Base-by-base conservation (phyloP, 1,140 invertebrate genomes). In the Formica exsecta region DNA sequence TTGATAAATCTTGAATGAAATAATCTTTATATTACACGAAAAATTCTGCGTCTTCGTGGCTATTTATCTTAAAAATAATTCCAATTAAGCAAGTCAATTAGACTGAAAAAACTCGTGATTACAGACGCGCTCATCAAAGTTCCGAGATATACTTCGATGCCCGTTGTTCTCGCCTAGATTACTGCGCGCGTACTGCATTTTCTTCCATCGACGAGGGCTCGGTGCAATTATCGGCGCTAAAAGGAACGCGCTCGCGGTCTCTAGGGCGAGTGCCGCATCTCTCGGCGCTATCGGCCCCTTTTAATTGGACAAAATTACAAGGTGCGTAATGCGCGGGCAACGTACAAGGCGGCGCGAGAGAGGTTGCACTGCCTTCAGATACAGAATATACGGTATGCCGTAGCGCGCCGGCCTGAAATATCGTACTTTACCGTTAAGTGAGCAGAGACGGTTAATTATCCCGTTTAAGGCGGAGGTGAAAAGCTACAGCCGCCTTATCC, bases 281-380 rank as follows among this genome's bases (percentile, higher is more conserved):
- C 54, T 57, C 83, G 68, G 19, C 51, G 51, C 68, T 90, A 86
- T 84, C 86, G 88, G 90, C 36, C 88, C 73, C 86, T 90, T 93
- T 93, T 93, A 93, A 93, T 93, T 92, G 90, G 87, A 86, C 89
- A 65, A 93, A 93, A 93, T 93, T 93, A 93, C 88, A 93, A 93
- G 92, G 92, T 93, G 90, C 91, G 91, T 93, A 93, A 93, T 92
- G 92, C 87, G 77, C 88, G 89, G 79, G 88, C 86, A 90, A 68
- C 57, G 16, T 29, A 77, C 16, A 51, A 41, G 44, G 71, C 81
- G 87, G 87, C 44, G 88, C 83, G 84, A 84, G 86, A 87, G 88
- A 79, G 70, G 87, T 75, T 83, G 74, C 68, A 79, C 11, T 59
- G 16, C 66, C 89, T 91, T 87, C 80, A 86, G 76, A 75, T 86